These are phyloP conservation scores for Polypterus senegalus DNA, from an alignment of 2,113 vertebrate genomes.

Conservation along the genomic window DNA sequence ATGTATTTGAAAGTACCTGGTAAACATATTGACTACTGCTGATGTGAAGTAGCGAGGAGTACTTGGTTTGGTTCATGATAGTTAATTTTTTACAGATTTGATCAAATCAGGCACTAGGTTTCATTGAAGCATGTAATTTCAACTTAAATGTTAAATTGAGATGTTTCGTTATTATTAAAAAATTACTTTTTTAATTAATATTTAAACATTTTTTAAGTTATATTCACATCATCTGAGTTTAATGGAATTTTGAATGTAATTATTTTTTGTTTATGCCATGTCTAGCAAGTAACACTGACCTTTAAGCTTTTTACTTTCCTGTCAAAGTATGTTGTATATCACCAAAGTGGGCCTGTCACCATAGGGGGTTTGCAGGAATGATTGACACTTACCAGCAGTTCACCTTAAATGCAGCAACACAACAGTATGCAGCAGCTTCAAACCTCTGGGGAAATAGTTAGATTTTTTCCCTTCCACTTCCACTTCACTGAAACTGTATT, in stretches of 20 bases:
- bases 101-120: too few relatives aligned
- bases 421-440: constrained; percentile 23
- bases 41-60: too few relatives aligned
- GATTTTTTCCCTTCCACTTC: constrained; percentile 41
- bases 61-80: too few relatives aligned
- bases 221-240: neutral
- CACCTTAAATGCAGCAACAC: constrained; percentile 28
- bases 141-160: too few relatives aligned
- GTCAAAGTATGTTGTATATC: constrained; percentile 56
- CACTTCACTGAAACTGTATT: constrained; percentile 41
- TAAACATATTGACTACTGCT: too few relatives aligned
- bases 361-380: constrained; percentile 44
- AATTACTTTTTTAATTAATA: too few relatives aligned
- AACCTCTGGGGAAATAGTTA: constrained; percentile 36
- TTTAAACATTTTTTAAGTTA: neutral
- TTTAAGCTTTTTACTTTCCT: constrained; percentile 57
- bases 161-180: too few relatives aligned
- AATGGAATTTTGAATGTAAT: constrained; percentile 37
- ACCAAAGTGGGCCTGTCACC: constrained; percentile 49
- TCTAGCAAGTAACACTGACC: constrained; percentile 58
- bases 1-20: too few relatives aligned
- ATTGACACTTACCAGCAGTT: constrained; percentile 40
- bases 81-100: too few relatives aligned
- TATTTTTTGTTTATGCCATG: constrained; percentile 45
- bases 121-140: too few relatives aligned